Evolutionary conservation across 2,113 vertebrate genomes (phyloP).

Genomic region (Sprattus sprattus): DNA sequence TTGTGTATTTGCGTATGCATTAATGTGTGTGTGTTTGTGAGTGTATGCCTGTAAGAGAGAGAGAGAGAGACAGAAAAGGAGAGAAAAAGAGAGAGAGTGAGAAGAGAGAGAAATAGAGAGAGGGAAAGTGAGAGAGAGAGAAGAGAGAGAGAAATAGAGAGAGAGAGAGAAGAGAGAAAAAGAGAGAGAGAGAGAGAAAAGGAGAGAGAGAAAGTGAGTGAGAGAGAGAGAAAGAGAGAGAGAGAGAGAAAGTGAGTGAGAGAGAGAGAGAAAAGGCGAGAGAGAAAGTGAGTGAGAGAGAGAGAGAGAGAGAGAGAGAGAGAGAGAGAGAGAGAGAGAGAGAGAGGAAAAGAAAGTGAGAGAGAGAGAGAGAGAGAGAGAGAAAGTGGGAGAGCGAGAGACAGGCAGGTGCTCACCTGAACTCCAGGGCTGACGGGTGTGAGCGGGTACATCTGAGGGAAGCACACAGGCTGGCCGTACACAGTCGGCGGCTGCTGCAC

Average conservation of each 20-base stretch:
- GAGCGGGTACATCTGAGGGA: conserved; percentile 97
- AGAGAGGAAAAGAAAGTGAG: neutral
- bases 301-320: neutral
- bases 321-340: neutral
- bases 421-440: conserved; percentile 94
- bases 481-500: conserved; percentile 90
- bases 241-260: neutral
- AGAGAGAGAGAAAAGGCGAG: neutral
- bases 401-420: conserved; percentile 78
- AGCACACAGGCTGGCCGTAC: conserved; percentile 93
- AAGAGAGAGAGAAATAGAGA: neutral
- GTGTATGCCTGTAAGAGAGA: neutral
- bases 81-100: neutral
- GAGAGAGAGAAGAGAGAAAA: neutral
- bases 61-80: neutral
- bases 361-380: neutral
- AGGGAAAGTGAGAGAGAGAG: neutral
- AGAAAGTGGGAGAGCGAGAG: neutral
- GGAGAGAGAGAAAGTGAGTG: neutral
- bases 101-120: neutral
- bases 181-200: neutral
- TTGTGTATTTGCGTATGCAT: neutral
- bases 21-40: neutral
- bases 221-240: neutral
- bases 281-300: neutral